A percentile compares a stretch with the other conserved stretches of the same genome.
Conservation (phyloP, 2,888 invertebrate genomes). For the Dioctria rufipes region DNA sequence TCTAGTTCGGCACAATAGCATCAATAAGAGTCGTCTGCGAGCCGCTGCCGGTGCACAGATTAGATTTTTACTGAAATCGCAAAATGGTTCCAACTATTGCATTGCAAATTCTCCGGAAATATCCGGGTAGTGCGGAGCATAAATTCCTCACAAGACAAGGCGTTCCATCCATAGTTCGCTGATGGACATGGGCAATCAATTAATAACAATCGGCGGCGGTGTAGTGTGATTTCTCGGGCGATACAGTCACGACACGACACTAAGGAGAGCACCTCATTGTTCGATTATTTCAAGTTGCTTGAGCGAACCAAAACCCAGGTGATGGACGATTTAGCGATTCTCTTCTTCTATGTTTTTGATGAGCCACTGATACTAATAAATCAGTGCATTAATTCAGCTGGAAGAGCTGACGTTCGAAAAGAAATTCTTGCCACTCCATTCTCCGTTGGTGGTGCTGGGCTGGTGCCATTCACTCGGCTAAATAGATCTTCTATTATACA, state of each 20-base stretch:
- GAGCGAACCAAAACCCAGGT: constrained; percentile 11
- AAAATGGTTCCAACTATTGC: constrained; percentile 39
- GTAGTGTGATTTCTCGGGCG: constrained; percentile 15
- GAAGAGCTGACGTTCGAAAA: neutral
- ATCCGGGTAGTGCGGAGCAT: neutral
- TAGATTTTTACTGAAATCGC: constrained; percentile 16
- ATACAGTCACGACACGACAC: constrained; percentile 12
- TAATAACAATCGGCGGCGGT: constrained; percentile 2
- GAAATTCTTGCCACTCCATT: constrained; percentile 6
- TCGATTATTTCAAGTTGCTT: constrained; percentile 21
- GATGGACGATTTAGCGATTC: constrained; percentile 40
- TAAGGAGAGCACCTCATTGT: constrained; percentile 30
- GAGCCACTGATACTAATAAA: constrained; percentile 5
- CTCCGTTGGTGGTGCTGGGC: neutral
- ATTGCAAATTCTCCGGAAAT: constrained; percentile 40
- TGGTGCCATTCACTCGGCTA: neutral
- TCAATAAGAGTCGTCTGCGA: constrained; percentile 7
- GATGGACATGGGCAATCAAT: constrained; percentile 42
- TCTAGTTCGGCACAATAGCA: neutral
- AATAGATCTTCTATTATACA: constrained; percentile 1
- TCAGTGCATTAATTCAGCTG: neutral
- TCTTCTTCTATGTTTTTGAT: constrained; percentile 1
- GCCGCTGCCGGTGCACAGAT: neutral
- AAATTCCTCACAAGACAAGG: neutral
- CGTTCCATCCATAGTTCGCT: constrained; percentile 1